These are phyloP conservation scores for Pyrrhia umbra DNA, from an alignment of 2,888 invertebrate species.

Conservation along the genomic window DNA sequence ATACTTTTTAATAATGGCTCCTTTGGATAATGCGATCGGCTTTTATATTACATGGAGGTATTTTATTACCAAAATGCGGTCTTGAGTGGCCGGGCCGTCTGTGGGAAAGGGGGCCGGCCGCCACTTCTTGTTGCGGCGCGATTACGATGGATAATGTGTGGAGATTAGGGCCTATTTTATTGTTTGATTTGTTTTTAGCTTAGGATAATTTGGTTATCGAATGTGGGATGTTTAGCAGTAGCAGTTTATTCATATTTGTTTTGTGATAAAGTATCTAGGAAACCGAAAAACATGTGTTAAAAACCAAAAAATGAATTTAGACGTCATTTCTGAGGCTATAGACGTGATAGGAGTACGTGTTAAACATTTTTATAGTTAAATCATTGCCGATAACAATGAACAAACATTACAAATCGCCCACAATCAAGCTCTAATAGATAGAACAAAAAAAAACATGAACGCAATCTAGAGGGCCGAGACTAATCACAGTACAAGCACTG, in stretches of 20 bases:
- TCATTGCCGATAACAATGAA: conserved; percentile 47
- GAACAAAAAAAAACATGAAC: conserved; percentile 77
- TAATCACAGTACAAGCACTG: conserved; percentile 84
- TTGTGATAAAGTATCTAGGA: neutral
- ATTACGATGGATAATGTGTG: conserved; percentile 75
- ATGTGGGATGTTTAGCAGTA: neutral
- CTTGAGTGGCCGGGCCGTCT: conserved; percentile 79
- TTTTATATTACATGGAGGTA: conserved; percentile 86
- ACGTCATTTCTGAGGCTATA: conserved; percentile 14
- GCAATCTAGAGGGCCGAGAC: conserved; percentile 79
- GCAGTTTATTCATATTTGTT: conserved; percentile 5
- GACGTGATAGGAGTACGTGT: conserved; percentile 37
- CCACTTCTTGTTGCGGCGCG: conserved; percentile 77
- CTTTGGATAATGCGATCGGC: conserved; percentile 89
- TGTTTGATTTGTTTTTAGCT: conserved; percentile 48
- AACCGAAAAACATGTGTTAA: neutral
- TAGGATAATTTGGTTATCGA: conserved; percentile 14
- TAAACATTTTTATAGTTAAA: conserved; percentile 55
- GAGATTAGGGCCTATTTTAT: conserved; percentile 65
- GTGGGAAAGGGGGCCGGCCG: conserved; percentile 77
- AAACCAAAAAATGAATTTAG: conserved; percentile 3
- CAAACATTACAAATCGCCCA: conserved; percentile 64
- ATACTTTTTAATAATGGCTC: conserved; percentile 91
- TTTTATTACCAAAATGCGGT: conserved; percentile 87
- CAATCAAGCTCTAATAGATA: conserved; percentile 73